Evolutionary conservation across 2,797 vertebrate species (phyloP).

Genomic region (Myoxocephalus aenaeus): DNA sequence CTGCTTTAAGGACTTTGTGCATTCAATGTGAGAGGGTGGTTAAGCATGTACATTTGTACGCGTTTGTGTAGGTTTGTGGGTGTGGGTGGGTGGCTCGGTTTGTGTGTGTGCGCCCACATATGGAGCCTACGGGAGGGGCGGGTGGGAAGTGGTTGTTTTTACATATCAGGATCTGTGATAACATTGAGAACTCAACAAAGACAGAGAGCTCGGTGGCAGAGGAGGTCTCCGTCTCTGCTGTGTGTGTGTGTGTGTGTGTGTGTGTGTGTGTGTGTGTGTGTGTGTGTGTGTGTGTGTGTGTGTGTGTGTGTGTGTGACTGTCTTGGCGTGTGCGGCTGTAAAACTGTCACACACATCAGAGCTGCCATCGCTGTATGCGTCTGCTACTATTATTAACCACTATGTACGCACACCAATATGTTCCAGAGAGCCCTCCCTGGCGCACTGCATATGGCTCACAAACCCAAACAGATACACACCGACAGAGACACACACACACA

Average conservation of each 20-base stretch:
- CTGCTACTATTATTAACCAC: constrained; percentile 86
- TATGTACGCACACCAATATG: constrained; percentile 82
- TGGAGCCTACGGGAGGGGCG: constrained; percentile 47
- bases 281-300: constrained; percentile 38
- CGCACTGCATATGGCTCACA: constrained; percentile 75
- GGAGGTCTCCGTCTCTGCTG: constrained; percentile 71
- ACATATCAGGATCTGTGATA: constrained; percentile 74
- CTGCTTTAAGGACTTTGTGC: constrained; percentile 62
- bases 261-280: constrained; percentile 32
- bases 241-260: constrained; percentile 35
- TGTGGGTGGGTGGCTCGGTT: constrained; percentile 48
- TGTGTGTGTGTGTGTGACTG: constrained; percentile 41
- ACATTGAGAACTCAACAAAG: constrained; percentile 81
- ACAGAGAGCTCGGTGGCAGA: constrained; percentile 75
- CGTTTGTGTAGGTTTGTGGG: constrained; percentile 35
- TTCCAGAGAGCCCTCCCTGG: constrained; percentile 78
- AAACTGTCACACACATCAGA: constrained; percentile 85
- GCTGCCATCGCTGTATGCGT: constrained; percentile 78
- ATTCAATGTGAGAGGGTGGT: constrained; percentile 55
- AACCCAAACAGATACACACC: constrained; percentile 52
- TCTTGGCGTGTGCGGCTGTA: constrained; percentile 76
- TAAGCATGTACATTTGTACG: constrained; percentile 58
- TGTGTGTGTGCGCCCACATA: constrained; percentile 66
- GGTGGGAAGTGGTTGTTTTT: constrained; percentile 68
- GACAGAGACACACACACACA: constrained; percentile 7